phyloP scores from a whole-genome alignment of 2,113 vertebrate species.

The Spheniscus mendiculus region DNA sequence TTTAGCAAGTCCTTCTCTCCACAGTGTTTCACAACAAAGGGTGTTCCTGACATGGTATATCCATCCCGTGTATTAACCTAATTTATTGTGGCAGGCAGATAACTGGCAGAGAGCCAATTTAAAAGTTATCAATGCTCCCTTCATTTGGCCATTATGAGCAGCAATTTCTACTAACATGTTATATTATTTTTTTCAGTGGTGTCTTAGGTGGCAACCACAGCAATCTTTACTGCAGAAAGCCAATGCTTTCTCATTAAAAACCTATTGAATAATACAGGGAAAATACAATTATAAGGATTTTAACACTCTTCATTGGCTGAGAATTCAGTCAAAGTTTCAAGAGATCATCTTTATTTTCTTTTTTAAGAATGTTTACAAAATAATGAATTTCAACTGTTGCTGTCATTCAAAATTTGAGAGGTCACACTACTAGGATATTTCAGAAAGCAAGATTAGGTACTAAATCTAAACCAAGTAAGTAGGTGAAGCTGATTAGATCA shows the following conservation, averaged over 20 bases:
- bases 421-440: not conserved
- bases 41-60: not conserved
- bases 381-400: not conserved
- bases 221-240: not conserved
- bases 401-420: not conserved
- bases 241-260: not conserved
- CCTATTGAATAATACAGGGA: not conserved
- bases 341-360: not conserved
- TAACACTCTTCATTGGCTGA: not conserved
- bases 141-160: not conserved
- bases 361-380: not conserved
- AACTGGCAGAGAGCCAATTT: not conserved
- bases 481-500: not conserved
- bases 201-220: not conserved
- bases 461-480: not conserved
- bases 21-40: not conserved
- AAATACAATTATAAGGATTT: not conserved
- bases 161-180: not conserved
- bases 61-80: not conserved
- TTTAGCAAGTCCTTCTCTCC: not conserved
- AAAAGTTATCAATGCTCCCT: not conserved
- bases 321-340: not conserved
- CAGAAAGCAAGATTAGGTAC: not conserved
- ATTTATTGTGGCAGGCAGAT: not conserved
- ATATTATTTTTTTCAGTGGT: not conserved